Evolutionary conservation across 1,140 invertebrate species (phyloP).

Genomic region (Nephotettix cincticeps): DNA sequence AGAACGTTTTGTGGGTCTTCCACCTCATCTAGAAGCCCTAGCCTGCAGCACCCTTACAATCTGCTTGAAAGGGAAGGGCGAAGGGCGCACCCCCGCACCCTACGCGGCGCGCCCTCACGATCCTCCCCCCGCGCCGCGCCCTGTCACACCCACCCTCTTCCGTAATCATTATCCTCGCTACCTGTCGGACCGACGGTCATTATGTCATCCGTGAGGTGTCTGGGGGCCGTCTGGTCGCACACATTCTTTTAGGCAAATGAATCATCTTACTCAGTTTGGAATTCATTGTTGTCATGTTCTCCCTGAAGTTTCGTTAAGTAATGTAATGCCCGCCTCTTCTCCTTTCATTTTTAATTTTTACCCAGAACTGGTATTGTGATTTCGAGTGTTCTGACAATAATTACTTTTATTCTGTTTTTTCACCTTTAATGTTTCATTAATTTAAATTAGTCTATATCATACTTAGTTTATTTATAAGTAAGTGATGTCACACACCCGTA

Average conservation of each 20-base stretch:
- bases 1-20: conserved; percentile 20
- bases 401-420: too few relatives aligned
- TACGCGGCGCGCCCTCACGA: neutral
- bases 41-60: conserved; percentile 19
- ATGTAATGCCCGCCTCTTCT: too few relatives aligned
- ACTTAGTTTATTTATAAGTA: too few relatives aligned
- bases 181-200: neutral
- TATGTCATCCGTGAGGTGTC: neutral
- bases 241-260: neutral
- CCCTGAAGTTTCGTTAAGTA: too few relatives aligned
- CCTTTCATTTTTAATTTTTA: too few relatives aligned
- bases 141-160: neutral
- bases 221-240: neutral
- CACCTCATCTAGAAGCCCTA: conserved; percentile 19
- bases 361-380: too few relatives aligned
- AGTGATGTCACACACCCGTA: too few relatives aligned
- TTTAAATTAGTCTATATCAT: too few relatives aligned
- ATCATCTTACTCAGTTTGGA: too few relatives aligned
- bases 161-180: conserved; percentile 12
- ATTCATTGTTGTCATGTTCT: too few relatives aligned
- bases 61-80: conserved; percentile 4
- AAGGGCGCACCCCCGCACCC: conserved; percentile 8
- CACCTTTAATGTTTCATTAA: too few relatives aligned
- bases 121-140: neutral
- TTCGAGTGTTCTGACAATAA: too few relatives aligned